A percentile compares a stretch with the other conserved stretches of the same genome.
Conservation (phyloP, 2,113 vertebrate species). For the Illadopsis cleaveri region DNA sequence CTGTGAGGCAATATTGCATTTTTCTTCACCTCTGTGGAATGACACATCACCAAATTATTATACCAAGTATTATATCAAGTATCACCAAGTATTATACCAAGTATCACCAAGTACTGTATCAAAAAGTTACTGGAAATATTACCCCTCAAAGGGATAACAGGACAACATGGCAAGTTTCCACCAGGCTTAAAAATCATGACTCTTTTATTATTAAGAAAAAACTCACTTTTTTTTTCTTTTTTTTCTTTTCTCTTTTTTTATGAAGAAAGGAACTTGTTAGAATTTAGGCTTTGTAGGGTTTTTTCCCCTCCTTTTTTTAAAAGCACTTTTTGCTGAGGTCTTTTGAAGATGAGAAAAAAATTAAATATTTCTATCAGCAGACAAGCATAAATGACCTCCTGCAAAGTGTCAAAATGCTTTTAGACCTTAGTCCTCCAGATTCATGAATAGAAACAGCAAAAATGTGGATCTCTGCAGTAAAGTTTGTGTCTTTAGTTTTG, state of each 20-base stretch:
- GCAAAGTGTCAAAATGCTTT: neutral
- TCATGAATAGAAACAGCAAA: neutral
- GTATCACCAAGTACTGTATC: too few relatives aligned
- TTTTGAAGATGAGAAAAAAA: neutral
- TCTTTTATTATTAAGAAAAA: neutral
- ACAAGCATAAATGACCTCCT: neutral
- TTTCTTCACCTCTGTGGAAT: neutral
- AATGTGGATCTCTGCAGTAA: neutral
- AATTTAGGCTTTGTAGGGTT: neutral
- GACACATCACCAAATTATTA: neutral
- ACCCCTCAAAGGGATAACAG: neutral
- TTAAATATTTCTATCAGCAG: neutral
- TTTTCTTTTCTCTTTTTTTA: neutral
- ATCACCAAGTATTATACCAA: too few relatives aligned
- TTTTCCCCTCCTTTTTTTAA: fast-evolving
- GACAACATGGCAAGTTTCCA: neutral
- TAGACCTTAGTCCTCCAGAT: neutral
- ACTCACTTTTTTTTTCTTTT: too few relatives aligned
- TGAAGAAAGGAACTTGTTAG: neutral
- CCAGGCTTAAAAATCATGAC: neutral
- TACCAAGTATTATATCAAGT: neutral
- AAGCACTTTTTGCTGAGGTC: neutral
- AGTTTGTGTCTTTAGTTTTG: neutral
- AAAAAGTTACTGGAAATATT: neutral
- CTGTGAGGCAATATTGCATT: neutral